Conservation (phyloP, 2,888 invertebrate genomes). For the Amblyteles armatorius region DNA sequence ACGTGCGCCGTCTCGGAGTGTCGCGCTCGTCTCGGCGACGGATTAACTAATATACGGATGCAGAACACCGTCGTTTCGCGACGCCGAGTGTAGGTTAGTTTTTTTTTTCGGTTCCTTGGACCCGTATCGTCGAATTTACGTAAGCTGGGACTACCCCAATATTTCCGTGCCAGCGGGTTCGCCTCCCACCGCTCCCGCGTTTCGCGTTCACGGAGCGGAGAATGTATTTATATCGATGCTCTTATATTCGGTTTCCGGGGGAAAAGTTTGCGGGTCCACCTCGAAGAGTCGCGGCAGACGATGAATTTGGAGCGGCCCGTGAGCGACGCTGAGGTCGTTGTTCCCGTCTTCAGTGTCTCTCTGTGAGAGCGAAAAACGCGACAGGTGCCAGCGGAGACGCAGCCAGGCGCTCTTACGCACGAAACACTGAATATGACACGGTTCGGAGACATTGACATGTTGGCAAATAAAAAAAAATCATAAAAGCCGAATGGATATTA, state of each 20-base stretch:
- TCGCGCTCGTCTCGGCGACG: not conserved
- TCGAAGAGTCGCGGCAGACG: slow-evolving; percentile 7
- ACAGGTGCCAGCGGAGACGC: slow-evolving; percentile 11
- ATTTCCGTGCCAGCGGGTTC: slow-evolving; percentile 35
- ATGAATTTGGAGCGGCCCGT: slow-evolving; percentile 17
- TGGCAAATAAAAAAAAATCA: not conserved
- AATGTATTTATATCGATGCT: slow-evolving; percentile 64
- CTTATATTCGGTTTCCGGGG: slow-evolving; percentile 52
- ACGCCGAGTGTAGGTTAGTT: not conserved
- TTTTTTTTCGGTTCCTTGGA: slow-evolving; percentile 2
- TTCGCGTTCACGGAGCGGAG: slow-evolving; percentile 1
- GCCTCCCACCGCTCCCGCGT: not conserved
- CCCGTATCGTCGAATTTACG: slow-evolving; percentile 44
- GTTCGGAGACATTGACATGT: slow-evolving; percentile 9
- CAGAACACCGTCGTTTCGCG: not conserved
- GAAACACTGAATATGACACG: slow-evolving; percentile 28
- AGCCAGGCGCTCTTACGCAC: not conserved
- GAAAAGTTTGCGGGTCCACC: slow-evolving; percentile 38
- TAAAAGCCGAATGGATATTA: not conserved
- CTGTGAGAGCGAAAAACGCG: not conserved
- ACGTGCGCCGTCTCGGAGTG: not conserved
- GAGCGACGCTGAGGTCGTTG: slow-evolving; percentile 50
- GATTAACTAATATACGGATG: slow-evolving; percentile 24
- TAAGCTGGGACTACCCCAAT: slow-evolving; percentile 60
- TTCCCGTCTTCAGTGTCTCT: slow-evolving; percentile 40